A percentile compares a stretch with the other conserved stretches of the same genome.
phyloP scores from a whole-genome alignment of 1,140 invertebrate genomes.

The Sweltsa coloradensis region DNA sequence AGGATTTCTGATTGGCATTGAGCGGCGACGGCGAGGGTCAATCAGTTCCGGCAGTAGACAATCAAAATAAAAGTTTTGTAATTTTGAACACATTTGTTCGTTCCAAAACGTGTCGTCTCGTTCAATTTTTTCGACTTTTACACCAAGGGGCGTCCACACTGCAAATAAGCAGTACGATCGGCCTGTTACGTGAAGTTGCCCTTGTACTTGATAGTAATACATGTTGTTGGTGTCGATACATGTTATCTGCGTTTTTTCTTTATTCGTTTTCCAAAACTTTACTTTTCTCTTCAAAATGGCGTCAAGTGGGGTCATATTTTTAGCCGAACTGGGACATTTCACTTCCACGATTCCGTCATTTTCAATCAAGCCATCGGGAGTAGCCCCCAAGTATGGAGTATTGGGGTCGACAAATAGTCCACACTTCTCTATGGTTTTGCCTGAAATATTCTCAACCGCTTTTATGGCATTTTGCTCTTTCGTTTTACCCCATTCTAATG shows the following conservation, averaged over 20 bases:
- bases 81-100: no score
- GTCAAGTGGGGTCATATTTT: conserved; percentile 2
- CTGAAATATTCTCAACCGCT: conserved; percentile 1
- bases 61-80: no score
- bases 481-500: conserved; percentile 8
- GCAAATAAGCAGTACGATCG: conserved; percentile 20
- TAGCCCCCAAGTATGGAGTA: conserved; percentile 13
- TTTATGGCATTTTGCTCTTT: conserved; percentile 9
- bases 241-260: conserved; percentile 1
- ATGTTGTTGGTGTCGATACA: conserved; percentile 18
- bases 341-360: conserved; percentile 17
- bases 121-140: conserved; percentile 7
- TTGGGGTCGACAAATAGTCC: conserved; percentile 17
- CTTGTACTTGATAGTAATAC: conserved; percentile 22
- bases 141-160: conserved; percentile 14
- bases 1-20: no score
- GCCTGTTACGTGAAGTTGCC: conserved; percentile 18
- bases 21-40: no score
- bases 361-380: conserved; percentile 17
- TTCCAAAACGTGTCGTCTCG: no score
- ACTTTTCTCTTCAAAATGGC: conserved; percentile 6
- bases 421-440: conserved; percentile 9
- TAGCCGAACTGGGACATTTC: conserved; percentile 18
- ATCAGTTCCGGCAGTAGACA: no score
- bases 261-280: conserved; percentile 8